Evolutionary conservation across 2,797 vertebrate species (phyloP).

Genomic region (Peromyscus eremicus): DNA sequence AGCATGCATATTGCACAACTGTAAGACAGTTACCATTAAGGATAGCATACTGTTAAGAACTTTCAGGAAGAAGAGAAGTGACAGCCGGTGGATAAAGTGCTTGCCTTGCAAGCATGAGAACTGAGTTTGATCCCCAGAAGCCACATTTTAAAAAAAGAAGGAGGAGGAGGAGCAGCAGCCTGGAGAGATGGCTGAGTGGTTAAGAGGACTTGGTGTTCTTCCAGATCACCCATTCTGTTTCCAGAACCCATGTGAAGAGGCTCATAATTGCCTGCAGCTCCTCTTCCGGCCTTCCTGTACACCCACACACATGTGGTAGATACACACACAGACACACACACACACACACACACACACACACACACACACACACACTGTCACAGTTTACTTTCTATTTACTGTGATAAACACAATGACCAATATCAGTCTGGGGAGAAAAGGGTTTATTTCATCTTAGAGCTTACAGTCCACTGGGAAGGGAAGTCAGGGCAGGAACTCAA

Average conservation of each 20-base stretch:
- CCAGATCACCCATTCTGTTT: not conserved
- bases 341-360: not conserved
- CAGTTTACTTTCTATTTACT: not conserved
- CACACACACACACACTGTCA: not conserved
- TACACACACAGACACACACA: not conserved
- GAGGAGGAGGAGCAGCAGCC: no score
- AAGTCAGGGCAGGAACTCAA: not conserved
- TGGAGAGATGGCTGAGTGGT: not conserved
- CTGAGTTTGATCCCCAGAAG: not conserved
- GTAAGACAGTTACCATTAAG: conserved; percentile 78
- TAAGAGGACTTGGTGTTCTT: not conserved
- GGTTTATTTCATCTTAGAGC: not conserved
- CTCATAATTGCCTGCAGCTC: not conserved
- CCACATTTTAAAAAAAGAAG: not conserved
- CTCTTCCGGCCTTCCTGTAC: not conserved
- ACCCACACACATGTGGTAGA: not conserved
- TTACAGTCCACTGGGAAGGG: not conserved
- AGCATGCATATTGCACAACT: conserved; percentile 76
- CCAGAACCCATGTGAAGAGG: not conserved
- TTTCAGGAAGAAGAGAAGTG: conserved; percentile 59
- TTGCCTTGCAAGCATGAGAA: not conserved
- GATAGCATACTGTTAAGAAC: conserved; percentile 83
- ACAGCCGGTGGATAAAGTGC: not conserved
- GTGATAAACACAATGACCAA: not conserved
- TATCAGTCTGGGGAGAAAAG: not conserved